Evolutionary conservation across 2,888 invertebrate species (phyloP).

Genomic region (Ecliptopera silaceata): DNA sequence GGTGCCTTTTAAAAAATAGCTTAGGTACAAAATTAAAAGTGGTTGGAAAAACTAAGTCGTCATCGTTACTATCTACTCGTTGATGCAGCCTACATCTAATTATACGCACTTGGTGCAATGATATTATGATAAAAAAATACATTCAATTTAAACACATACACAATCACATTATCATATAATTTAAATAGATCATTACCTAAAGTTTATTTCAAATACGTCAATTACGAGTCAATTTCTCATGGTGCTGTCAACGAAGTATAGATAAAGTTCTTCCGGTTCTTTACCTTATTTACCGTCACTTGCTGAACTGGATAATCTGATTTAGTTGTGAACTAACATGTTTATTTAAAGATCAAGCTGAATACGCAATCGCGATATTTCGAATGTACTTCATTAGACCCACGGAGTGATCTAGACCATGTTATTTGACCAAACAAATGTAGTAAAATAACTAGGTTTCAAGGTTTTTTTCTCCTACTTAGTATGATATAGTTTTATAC

Average conservation of each 20-base stretch:
- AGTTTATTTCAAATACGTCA: conserved; percentile 30
- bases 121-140: conserved; percentile 59
- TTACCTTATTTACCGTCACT: not conserved
- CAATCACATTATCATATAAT: conserved; percentile 65
- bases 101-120: conserved; percentile 77
- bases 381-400: not conserved
- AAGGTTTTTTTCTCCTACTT: conserved; percentile 34
- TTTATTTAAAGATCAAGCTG: too few species aligned
- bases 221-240: conserved; percentile 18
- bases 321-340: not conserved
- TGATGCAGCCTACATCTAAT: conserved; percentile 65
- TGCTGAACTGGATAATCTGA: conserved; percentile 1
- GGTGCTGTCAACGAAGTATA: conserved; percentile 11
- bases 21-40: conserved; percentile 54
- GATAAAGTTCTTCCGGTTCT: not conserved
- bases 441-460: conserved; percentile 40
- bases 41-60: conserved; percentile 52
- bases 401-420: not conserved
- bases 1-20: conserved; percentile 60
- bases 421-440: conserved; percentile 14
- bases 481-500: not conserved
- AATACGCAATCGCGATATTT: not conserved
- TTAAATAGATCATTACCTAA: conserved; percentile 43
- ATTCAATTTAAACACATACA: conserved; percentile 66
- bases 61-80: conserved; percentile 60